Evolutionary conservation across 2,797 vertebrate species (phyloP).

Genomic region (Rhinatrema bivittatum): DNA sequence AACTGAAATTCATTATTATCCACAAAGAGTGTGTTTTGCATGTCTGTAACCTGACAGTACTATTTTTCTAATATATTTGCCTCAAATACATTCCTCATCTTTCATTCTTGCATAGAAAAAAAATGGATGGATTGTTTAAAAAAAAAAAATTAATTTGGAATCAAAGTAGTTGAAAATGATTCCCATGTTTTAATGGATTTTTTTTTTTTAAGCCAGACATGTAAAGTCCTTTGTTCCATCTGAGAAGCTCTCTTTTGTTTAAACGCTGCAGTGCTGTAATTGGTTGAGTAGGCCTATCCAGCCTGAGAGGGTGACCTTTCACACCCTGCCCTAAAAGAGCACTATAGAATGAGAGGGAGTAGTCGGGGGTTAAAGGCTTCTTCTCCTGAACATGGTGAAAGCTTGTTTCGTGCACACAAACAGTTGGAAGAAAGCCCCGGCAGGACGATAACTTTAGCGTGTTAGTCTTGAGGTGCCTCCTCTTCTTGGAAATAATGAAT

Average conservation of each 20-base stretch:
- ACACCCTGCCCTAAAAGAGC: slow-evolving; percentile 75
- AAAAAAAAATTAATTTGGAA: slow-evolving; percentile 1
- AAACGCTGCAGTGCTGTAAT: slow-evolving; percentile 76
- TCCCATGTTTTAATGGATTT: slow-evolving; percentile 13
- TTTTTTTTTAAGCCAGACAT: slow-evolving; percentile 38
- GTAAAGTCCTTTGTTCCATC: slow-evolving; percentile 73
- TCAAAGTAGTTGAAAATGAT: neutral
- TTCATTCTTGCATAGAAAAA: no score
- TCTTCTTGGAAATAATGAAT: slow-evolving; percentile 52
- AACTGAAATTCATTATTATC: no score
- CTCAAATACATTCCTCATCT: no score
- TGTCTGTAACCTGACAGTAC: no score
- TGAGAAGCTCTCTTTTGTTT: slow-evolving; percentile 52
- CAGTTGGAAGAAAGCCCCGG: slow-evolving; percentile 69
- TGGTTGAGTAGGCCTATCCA: slow-evolving; percentile 80
- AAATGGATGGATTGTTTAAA: no score
- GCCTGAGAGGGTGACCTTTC: slow-evolving; percentile 87
- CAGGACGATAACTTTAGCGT: slow-evolving; percentile 61
- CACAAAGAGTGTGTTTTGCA: no score
- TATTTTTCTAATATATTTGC: no score
- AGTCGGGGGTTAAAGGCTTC: slow-evolving; percentile 91
- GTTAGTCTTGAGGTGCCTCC: slow-evolving; percentile 71
- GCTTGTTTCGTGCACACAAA: slow-evolving; percentile 79
- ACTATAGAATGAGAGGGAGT: slow-evolving; percentile 77
- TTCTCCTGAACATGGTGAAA: slow-evolving; percentile 82